These are phyloP conservation scores for Micromussa lordhowensis DNA, from an alignment of 92 coral and sea anemone species.

Conservation along the genomic window DNA sequence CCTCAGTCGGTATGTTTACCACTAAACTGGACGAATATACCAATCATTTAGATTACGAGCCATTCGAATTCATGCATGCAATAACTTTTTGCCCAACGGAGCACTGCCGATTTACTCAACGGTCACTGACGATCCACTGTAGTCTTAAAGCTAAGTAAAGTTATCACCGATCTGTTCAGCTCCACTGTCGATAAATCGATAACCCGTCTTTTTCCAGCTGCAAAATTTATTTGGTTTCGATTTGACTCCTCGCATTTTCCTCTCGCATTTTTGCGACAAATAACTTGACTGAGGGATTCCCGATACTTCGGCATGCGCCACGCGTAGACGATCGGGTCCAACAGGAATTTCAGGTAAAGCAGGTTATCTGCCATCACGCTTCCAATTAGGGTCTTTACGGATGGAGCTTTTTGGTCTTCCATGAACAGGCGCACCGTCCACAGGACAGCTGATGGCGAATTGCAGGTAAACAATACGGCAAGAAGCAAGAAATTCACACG, in stretches of 20 bases:
- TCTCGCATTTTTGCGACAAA: background rate
- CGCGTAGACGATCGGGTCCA: background rate
- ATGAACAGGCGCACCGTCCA: background rate
- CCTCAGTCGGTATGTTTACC: no score
- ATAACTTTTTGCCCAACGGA: no score
- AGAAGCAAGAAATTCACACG: constrained; percentile 17
- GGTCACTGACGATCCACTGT: background rate
- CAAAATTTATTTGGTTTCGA: background rate
- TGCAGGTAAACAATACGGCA: background rate
- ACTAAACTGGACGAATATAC: no score
- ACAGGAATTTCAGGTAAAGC: constrained; percentile 10
- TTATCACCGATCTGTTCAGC: no score
- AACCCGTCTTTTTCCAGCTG: background rate
- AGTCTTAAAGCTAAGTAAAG: no score
- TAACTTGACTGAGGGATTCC: background rate
- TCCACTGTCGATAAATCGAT: background rate
- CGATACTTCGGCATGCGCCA: constrained; percentile 11
- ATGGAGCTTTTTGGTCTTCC: background rate
- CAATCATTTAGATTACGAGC: no score
- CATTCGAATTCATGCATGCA: no score
- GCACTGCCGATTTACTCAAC: no score
- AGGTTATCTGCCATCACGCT: background rate
- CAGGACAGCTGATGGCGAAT: background rate
- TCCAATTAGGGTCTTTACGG: background rate
- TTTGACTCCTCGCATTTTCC: background rate